Percentiles rank a stretch among this genome's conserved stretches.
Conservation (phyloP, 2,113 vertebrate species). For the Sylvietta virens region DNA sequence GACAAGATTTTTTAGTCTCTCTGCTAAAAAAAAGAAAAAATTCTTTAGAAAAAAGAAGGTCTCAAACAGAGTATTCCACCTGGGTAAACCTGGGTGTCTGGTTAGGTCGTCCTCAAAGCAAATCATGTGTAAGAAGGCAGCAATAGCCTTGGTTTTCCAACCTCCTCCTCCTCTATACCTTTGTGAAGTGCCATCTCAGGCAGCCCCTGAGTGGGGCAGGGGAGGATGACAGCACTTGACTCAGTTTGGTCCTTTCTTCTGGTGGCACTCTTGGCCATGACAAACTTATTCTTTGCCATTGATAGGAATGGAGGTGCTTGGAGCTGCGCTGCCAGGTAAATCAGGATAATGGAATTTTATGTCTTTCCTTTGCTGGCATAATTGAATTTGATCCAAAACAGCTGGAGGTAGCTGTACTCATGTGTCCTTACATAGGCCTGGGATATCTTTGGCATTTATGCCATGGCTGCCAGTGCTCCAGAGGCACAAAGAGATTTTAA, state of each 20-base stretch:
- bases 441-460: not conserved
- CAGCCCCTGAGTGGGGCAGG: not conserved
- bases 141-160: not conserved
- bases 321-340: not conserved
- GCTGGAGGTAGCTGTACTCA: not conserved
- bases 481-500: not conserved
- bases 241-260: not conserved
- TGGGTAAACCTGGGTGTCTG: not conserved
- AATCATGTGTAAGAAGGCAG: not conserved
- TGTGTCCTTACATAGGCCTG: not conserved
- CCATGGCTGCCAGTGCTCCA: not conserved
- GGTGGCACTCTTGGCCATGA: not conserved
- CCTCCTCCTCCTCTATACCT: not conserved
- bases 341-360: not conserved
- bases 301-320: not conserved
- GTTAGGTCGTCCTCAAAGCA: not conserved
- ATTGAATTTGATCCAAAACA: not conserved
- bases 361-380: not conserved
- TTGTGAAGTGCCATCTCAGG: fast-evolving
- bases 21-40: not conserved
- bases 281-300: not conserved
- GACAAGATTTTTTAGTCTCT: not conserved
- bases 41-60: not conserved
- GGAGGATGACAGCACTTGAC: not conserved
- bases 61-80: not conserved